Base-by-base conservation (phyloP, 2,113 vertebrate genomes). In the Dromas ardeola region DNA sequence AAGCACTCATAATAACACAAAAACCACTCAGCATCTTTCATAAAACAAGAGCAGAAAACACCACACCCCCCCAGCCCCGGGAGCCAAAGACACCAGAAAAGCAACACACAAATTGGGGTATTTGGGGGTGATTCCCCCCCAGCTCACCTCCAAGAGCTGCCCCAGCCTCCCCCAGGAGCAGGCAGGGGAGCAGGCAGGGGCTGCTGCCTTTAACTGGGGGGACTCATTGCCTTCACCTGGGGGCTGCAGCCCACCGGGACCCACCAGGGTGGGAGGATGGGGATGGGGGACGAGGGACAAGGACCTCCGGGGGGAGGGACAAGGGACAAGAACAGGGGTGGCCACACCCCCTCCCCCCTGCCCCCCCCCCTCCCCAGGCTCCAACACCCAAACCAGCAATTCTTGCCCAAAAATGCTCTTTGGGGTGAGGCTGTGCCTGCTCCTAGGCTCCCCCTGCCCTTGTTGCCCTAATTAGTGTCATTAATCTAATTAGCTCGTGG, bases 31-130 rank as follows among this genome's bases (percentile, higher is more conserved):
- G 8, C 13, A 7, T 0, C 0, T 0, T 23, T 1, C 0, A 10
- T 0, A 10, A 77, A 65, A 8, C 3, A 25, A 22, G 3, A 6
- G 3, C 5, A 11, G 2, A 67, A 74, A 7, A 26, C 8, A n/a
- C n/a, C n/a, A n/a, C n/a, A n/a, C n/a, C n/a, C n/a, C n/a, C n/a
- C n/a, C n/a, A n/a, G n/a, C n/a, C n/a, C n/a, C n/a, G n/a, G n/a
- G n/a, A n/a, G 12, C 16, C 2, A 34, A 49, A 6, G 1, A 2
- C 2, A 6, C 2, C 42, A 25, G 3, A 25, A 58, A 26, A 52
- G 5, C 8, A 36, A 38, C 67, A 3, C 7, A 11, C 8, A 65
- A 67, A 42, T 0, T 0, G 10, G 1, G 0, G 5, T 0, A 3
- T 2, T 11, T n/a, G 0, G 7, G 34, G 20, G n/a, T n/a, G n/a